phyloP scores from a whole-genome alignment of 2,797 vertebrate species.

The Pseudomugil tenellus region DNA sequence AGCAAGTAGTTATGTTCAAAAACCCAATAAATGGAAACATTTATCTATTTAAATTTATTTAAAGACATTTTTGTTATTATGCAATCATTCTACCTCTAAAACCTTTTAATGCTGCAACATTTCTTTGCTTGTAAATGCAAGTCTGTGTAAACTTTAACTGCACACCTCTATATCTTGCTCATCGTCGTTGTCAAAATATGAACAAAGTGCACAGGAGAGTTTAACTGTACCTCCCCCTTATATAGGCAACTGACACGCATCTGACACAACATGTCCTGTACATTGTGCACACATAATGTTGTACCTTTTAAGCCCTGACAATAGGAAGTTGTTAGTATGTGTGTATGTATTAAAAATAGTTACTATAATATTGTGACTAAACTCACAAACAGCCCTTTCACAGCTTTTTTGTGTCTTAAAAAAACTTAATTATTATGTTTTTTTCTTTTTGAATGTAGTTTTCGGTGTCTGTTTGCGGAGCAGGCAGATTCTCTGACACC shows the following conservation, averaged over 20 bases:
- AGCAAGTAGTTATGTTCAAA: background rate
- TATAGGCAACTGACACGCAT: background rate
- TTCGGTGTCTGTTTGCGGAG: conserved; percentile 47
- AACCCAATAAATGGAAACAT: background rate
- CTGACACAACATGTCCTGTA: conserved; percentile 3
- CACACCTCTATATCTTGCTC: background rate
- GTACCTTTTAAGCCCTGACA: conserved; percentile 35
- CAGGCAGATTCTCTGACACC: conserved; percentile 36
- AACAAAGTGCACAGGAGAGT: background rate
- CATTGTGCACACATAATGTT: conserved; percentile 11
- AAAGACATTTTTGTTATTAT: background rate
- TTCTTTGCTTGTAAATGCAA: background rate
- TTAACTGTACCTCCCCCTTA: background rate
- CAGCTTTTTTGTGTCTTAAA: conserved; percentile 36
- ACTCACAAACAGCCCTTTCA: conserved; percentile 39
- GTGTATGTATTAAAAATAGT: conserved; percentile 46
- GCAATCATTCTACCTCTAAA: background rate
- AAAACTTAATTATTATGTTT: too few relatives aligned
- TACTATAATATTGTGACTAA: conserved; percentile 57
- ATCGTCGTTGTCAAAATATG: background rate
- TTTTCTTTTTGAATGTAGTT: conserved; percentile 19
- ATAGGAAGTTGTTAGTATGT: conserved; percentile 36
- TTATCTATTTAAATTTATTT: background rate
- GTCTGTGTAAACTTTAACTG: background rate
- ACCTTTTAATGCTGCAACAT: background rate